Evolutionary conservation across 2,888 invertebrate species (phyloP), one percentile per base, ranked within the genome.

Genomic region (Arrhopalites spinosus): DNA sequence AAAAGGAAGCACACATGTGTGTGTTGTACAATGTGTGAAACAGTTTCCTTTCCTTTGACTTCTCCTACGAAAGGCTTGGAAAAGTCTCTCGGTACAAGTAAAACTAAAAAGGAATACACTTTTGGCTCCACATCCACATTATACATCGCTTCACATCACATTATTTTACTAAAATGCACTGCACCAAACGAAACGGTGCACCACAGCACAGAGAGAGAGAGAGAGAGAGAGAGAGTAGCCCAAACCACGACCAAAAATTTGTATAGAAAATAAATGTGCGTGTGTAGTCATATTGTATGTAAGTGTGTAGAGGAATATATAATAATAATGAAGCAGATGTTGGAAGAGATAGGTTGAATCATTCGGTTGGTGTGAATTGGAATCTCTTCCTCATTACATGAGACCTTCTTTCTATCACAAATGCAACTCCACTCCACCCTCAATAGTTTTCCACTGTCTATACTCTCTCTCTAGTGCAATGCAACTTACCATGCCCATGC

Each of bases 311-410:
- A 27, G 63, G 17, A 63, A 64, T 63, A 64, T 61, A 72, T 72
- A 72, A 64, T 72, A 63, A 72, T 72, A 72, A 72, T 72, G 72
- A 72, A 66, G 72, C 72, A 72, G 72, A 72, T 72, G 72, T 61
- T 72, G 27, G 72, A 29, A 72, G 63, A 72, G 72, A 72, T 72
- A 72, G 63, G 72, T 64, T 72, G 61, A 72, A 72, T 72, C 64
- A 72, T 72, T 72, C 72, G 61, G 72, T 11, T 72, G 72, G 72
- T 72, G 72, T 72, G 72, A 72, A 72, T 72, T 72, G 72, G 72
- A 72, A 72, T 72, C 72, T 64, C 72, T 64, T 61, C 61, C 72
- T 72, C 72, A 27, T 63, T 72, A 27, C 61, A 61, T 72, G 63
- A 63, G 63, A 15, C 63, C 63, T 45, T 45, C 72, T 71, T 59